These are phyloP conservation scores for Rhyacichthys aspro DNA, from an alignment of 2,797 vertebrate genomes.

Conservation along the genomic window DNA sequence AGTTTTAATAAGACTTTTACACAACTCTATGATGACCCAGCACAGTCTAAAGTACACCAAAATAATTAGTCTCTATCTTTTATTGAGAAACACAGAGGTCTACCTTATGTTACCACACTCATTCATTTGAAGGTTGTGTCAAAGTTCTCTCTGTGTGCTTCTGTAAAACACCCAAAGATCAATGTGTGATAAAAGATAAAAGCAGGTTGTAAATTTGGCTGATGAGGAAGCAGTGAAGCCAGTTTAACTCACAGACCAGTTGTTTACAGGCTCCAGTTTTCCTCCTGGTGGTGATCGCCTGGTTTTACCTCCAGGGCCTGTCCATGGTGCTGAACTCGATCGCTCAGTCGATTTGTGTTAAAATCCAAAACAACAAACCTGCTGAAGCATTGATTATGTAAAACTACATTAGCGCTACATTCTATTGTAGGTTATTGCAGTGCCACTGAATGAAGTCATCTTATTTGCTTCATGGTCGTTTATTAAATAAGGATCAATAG, in stretches of 20 bases:
- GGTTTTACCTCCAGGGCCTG: background rate
- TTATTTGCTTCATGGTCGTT: constrained; percentile 50
- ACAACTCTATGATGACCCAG: too few species aligned
- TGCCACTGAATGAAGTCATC: background rate
- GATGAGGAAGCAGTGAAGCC: constrained; percentile 9
- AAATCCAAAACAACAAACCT: too few species aligned
- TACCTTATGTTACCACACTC: too few species aligned
- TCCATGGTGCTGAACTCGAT: constrained; percentile 10
- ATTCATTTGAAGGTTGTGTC: too few species aligned
- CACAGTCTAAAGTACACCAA: too few species aligned
- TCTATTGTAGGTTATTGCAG: background rate
- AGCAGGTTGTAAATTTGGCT: background rate
- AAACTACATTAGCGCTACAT: too few species aligned
- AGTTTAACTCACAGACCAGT: background rate
- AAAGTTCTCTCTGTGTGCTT: background rate
- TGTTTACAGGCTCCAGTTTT: background rate
- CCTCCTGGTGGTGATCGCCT: background rate
- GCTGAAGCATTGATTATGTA: too few species aligned
- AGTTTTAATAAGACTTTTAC: too few species aligned
- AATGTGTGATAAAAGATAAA: constrained; percentile 18
- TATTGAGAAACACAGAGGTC: too few species aligned
- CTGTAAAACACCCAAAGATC: background rate
- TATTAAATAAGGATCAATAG: constrained; percentile 47
- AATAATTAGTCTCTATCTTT: too few species aligned
- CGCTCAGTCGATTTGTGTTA: background rate